Percentiles rank a stretch among this genome's conserved stretches.
Evolutionary conservation across 2,888 invertebrate species (phyloP).

Genomic region (Alsophila aescularia): DNA sequence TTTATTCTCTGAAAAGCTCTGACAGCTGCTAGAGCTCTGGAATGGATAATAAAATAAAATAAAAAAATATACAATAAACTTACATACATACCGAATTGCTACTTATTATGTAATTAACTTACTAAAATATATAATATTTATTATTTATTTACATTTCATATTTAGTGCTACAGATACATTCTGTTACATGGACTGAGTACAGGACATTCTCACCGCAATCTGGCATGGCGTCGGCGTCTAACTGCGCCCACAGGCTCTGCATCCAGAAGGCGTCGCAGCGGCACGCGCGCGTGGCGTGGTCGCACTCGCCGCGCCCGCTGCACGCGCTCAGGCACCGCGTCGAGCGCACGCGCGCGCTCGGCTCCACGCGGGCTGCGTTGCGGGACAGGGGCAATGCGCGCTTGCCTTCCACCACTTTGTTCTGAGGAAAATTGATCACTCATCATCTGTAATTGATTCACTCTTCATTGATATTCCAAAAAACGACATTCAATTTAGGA

Average conservation of each 20-base stretch:
- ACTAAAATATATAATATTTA: no score
- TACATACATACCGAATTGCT: no score
- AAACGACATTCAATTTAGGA: no score
- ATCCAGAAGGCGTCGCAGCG: slow-evolving; percentile 98
- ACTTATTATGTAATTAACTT: no score
- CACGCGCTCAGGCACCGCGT: slow-evolving; percentile 96
- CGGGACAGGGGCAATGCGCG: slow-evolving; percentile 45
- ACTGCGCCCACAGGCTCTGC: slow-evolving; percentile 91
- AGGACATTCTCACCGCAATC: slow-evolving; percentile 89
- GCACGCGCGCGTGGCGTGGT: slow-evolving; percentile 92
- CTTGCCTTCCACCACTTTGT: slow-evolving; percentile 57
- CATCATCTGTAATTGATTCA: background rate
- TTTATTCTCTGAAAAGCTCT: no score
- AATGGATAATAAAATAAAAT: no score
- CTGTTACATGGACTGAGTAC: no score
- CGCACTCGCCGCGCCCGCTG: slow-evolving; percentile 95
- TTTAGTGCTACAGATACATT: no score
- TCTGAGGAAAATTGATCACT: slow-evolving; percentile 42
- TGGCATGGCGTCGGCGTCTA: slow-evolving; percentile 90
- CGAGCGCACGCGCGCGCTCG: slow-evolving; percentile 92
- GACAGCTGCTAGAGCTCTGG: no score
- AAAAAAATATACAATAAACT: no score
- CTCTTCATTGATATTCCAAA: no score
- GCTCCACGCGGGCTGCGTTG: slow-evolving; percentile 63
- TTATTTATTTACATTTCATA: no score